These are phyloP conservation scores for Drosophila kanekoi DNA, from an alignment of 2,888 invertebrate species.

Conservation along the genomic window DNA sequence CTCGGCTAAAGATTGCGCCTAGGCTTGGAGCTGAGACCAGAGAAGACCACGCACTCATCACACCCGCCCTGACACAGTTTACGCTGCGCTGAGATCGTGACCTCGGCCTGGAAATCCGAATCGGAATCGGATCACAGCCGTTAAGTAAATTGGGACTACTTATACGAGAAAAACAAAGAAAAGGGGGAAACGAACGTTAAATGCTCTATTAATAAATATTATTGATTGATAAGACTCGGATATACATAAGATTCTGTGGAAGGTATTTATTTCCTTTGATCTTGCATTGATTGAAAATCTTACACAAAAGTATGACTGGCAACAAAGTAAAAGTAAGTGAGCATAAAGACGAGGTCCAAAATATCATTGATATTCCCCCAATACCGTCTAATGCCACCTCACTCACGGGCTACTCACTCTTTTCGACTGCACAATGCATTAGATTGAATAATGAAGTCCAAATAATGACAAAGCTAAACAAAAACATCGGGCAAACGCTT, in stretches of 20 bases:
- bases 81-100: slow-evolving; percentile 51
- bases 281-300: background rate
- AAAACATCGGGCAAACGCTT: slow-evolving; percentile 32
- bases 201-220: slow-evolving; percentile 9
- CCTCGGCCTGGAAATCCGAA: slow-evolving; percentile 43
- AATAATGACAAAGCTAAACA: slow-evolving; percentile 68
- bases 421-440: slow-evolving; percentile 67
- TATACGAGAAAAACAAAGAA: slow-evolving; percentile 2
- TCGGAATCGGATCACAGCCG: slow-evolving; percentile 24
- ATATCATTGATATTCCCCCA: slow-evolving; percentile 26
- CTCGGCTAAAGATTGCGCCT: slow-evolving; percentile 26
- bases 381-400: background rate
- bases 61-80: slow-evolving; percentile 72
- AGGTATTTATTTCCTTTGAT: background rate
- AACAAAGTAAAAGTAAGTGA: slow-evolving; percentile 39
- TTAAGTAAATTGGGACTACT: slow-evolving; percentile 8
- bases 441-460: slow-evolving; percentile 71
- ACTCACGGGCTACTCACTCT: background rate
- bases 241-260: background rate
- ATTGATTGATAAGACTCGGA: background rate
- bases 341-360: slow-evolving; percentile 26
- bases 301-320: slow-evolving; percentile 50
- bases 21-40: slow-evolving; percentile 9
- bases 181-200: background rate
- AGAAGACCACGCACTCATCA: slow-evolving; percentile 63